phyloP scores from a whole-genome alignment of 2,113 vertebrate species.

The Prionailurus bengalensis region DNA sequence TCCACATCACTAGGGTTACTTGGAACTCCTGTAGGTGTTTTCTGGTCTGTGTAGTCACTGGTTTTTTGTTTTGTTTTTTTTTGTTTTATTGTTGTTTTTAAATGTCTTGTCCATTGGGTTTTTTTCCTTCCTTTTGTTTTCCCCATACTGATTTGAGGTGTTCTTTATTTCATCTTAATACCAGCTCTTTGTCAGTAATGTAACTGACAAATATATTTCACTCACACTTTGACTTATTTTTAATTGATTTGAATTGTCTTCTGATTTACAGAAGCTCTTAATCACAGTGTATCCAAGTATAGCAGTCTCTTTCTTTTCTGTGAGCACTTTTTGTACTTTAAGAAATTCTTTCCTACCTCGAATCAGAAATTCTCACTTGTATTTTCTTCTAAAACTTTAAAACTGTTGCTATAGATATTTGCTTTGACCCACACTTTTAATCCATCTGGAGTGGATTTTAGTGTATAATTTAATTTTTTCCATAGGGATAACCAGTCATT shows the following conservation, averaged over 20 bases:
- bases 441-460: background rate
- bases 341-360: background rate
- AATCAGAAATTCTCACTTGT: constrained; percentile 37
- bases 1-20: background rate
- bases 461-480: background rate
- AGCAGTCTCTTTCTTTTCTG: background rate
- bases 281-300: constrained; percentile 17
- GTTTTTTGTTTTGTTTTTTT: background rate
- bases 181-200: background rate
- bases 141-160: background rate
- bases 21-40: too few relatives aligned
- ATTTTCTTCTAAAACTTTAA: constrained; percentile 26
- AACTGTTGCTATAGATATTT: constrained; percentile 49
- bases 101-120: background rate
- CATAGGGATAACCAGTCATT: background rate
- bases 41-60: background rate
- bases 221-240: constrained; percentile 30
- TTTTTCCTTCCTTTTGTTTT: background rate
- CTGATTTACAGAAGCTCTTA: constrained; percentile 29
- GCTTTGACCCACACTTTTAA: constrained; percentile 61
- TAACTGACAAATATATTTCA: constrained; percentile 3
- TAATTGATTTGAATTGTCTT: background rate
- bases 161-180: background rate
- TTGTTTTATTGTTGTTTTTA: background rate
- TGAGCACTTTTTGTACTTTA: constrained; percentile 15